Percentiles rank a stretch among this genome's conserved stretches.
Evolutionary conservation across 2,888 invertebrate genomes (phyloP).

Genomic region (Ceraclea dissimilis): DNA sequence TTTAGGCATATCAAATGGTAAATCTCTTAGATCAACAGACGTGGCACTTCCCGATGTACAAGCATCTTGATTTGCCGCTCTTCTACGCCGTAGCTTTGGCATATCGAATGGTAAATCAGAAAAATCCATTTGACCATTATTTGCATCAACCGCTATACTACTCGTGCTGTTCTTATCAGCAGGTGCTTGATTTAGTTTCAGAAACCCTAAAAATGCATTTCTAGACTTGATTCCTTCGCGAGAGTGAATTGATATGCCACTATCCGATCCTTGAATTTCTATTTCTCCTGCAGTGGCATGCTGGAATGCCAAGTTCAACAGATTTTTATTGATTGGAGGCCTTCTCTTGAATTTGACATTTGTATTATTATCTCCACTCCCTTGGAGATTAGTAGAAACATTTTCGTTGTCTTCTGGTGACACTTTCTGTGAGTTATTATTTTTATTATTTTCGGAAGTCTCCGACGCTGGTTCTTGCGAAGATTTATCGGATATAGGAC

Average conservation of each 20-base stretch:
- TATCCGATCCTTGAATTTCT: constrained; percentile 79
- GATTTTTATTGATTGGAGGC: constrained; percentile 69
- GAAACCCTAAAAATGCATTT: constrained; percentile 53
- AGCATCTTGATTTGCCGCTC: constrained; percentile 54
- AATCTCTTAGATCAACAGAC: constrained; percentile 69
- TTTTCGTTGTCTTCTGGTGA: constrained; percentile 60
- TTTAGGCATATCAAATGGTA: constrained; percentile 91
- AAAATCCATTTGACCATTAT: constrained; percentile 52
- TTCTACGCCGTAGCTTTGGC: constrained; percentile 73
- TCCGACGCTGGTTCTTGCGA: constrained; percentile 81
- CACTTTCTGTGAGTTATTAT: constrained; percentile 69
- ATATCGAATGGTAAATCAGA: constrained; percentile 82
- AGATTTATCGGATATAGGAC: constrained; percentile 85
- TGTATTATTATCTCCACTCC: constrained; percentile 42
- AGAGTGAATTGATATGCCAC: constrained; percentile 81
- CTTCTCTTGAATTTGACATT: constrained; percentile 55
- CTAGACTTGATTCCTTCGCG: constrained; percentile 68
- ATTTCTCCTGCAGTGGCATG: constrained; percentile 59
- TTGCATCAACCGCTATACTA: constrained; percentile 34
- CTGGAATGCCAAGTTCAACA: constrained; percentile 58
- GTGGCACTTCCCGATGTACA: constrained; percentile 67
- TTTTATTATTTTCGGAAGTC: constrained; percentile 72
- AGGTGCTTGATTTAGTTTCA: constrained; percentile 46
- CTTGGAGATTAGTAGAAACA: constrained; percentile 31
- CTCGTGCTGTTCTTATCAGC: constrained; percentile 39